Base-by-base conservation (phyloP, 2,797 vertebrate genomes). In the Pyrocephalus nanus region DNA sequence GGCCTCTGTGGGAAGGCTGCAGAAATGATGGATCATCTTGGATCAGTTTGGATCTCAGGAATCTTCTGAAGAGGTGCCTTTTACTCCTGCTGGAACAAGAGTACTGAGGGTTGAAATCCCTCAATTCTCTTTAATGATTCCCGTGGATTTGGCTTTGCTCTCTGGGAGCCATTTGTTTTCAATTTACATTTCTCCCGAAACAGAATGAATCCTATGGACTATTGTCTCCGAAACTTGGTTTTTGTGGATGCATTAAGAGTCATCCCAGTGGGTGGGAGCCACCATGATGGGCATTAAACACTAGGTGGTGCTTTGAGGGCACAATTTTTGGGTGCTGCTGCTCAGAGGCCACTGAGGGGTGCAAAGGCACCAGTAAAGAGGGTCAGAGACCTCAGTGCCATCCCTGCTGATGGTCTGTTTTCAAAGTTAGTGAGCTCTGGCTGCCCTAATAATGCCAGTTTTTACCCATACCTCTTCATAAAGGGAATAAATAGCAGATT, bases 261-360 rank as follows among this genome's bases (percentile, higher is more conserved):
- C 51, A 71, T 51, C 27, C 60, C 23, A 20, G 60, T 47, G 71
- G 40, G 12, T 48, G 15, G 54, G 19, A 79, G 58, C 29, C 62
- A 51, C 53, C 22, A n/a, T 66, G 80, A n/a, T 64, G 50, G 54
- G 34, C n/a, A n/a, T 15, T 78, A 61, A 86, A 86, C 94, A 43
- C 93, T 76, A 94, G 89, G 11, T 84, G 93, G 92, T 88, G 88
- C 90, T 90, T 86, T 58, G 40, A 65, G 67, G 87, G 61, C 75
- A 60, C 29, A 5, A 3, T 65, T 89, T 38, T 55, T 16, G 15
- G 9, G 11, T 53, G 45, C 57, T 4, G 15, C 47, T n/a, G 64
- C 79, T 66, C 55, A 34, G 42, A 58, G n/a, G 6, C n/a, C 60
- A 42, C 60, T 27, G 80, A 54, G 14, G 29, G 7, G 4, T n/a